A percentile compares a stretch with the other conserved stretches of the same genome.
Evolutionary conservation across 92 coral and sea anemone genomes (phyloP).

Genomic region (Muricea muricata): DNA sequence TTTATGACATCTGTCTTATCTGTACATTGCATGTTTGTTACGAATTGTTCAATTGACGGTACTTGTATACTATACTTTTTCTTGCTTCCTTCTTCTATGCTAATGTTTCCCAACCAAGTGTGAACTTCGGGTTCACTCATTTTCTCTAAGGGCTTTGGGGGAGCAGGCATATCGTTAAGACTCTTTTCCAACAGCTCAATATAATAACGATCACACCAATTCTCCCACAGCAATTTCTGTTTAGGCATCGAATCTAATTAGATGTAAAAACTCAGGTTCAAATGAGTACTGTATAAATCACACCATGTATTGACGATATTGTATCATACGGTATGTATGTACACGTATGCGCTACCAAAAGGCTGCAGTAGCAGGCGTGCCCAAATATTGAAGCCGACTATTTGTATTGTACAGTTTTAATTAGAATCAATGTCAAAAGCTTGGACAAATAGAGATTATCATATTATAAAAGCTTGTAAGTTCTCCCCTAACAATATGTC

Average conservation of each 20-base stretch:
- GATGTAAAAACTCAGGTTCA: too few species aligned
- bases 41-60: not conserved
- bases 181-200: not conserved
- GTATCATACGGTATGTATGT: too few species aligned
- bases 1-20: conserved; percentile 9
- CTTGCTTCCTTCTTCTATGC: not conserved
- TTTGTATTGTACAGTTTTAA: too few species aligned
- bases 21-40: not conserved
- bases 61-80: not conserved
- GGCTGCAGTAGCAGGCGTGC: too few species aligned
- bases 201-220: not conserved
- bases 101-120: not conserved
- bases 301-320: too few species aligned
- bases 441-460: too few species aligned
- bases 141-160: not conserved
- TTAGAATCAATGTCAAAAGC: not conserved
- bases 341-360: too few species aligned
- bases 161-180: not conserved
- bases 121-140: not conserved
- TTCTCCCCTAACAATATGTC: conserved; percentile 8
- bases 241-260: conserved; percentile 19
- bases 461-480: too few species aligned
- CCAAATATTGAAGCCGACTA: too few species aligned
- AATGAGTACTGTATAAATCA: too few species aligned
- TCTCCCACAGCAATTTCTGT: not conserved